Conservation (phyloP, 1,140 invertebrate genomes). For the Sycophila sp. region DNA sequence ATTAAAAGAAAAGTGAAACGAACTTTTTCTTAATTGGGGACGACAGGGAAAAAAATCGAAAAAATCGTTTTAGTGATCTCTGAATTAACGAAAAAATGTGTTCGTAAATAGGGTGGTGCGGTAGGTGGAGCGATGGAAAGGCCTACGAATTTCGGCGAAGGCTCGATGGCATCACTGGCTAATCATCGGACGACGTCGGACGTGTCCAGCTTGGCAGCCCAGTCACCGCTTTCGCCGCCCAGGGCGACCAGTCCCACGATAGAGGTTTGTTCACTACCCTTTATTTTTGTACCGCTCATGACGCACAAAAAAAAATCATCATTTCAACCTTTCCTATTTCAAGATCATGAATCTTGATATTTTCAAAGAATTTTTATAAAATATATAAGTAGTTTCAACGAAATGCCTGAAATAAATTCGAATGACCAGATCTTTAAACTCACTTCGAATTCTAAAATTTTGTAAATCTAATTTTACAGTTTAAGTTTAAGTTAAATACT, state of each 20-base stretch:
- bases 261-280: conserved; percentile 59
- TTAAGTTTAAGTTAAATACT: too few relatives aligned
- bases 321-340: not conserved
- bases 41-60: too few relatives aligned
- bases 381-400: too few relatives aligned
- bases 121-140: conserved; percentile 23
- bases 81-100: too few relatives aligned
- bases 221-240: conserved; percentile 77
- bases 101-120: not conserved
- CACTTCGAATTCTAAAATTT: too few relatives aligned
- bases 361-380: too few relatives aligned
- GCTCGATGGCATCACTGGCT: conserved; percentile 59
- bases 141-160: conserved; percentile 41
- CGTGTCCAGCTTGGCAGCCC: conserved; percentile 72
- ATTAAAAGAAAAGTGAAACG: too few relatives aligned
- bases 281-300: not conserved
- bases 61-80: too few relatives aligned
- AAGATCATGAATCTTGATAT: not conserved
- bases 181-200: conserved; percentile 73
- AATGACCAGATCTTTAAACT: too few relatives aligned
- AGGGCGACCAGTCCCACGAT: conserved; percentile 81
- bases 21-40: too few relatives aligned
- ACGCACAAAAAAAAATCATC: not conserved
- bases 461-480: too few relatives aligned
- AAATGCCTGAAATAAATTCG: too few relatives aligned